Evolutionary conservation across 2,113 vertebrate genomes (phyloP).

Genomic region (Chaetops frenatus): DNA sequence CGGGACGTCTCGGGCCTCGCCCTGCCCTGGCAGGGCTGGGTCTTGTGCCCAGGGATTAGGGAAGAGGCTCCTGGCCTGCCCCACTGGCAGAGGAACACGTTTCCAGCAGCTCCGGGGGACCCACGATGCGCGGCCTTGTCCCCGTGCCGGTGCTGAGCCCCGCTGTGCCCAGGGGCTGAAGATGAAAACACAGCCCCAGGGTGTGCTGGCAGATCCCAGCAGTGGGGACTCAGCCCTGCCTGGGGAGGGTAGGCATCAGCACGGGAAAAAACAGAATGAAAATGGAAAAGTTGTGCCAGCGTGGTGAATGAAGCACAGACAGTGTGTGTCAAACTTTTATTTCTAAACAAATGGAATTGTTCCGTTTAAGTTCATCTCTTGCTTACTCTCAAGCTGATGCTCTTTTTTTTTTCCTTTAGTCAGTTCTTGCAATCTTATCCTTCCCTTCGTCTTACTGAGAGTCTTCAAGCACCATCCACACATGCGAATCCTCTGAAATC

Average conservation of each 20-base stretch:
- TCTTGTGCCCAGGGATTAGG: fast-evolving
- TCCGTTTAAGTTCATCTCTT: background rate
- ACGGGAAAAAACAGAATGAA: background rate
- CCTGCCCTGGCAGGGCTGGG: background rate
- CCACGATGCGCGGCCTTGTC: fast-evolving
- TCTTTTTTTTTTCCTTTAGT: background rate
- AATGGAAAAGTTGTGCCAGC: background rate
- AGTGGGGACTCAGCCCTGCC: fast-evolving
- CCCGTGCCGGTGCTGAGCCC: fast-evolving
- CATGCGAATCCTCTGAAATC: background rate
- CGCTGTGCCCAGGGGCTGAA: fast-evolving
- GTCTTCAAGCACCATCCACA: background rate
- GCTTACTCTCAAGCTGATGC: background rate
- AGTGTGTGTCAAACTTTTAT: fast-evolving
- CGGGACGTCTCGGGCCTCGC: fast-evolving
- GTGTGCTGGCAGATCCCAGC: background rate
- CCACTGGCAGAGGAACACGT: fast-evolving
- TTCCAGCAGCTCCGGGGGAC: background rate
- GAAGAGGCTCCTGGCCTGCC: background rate
- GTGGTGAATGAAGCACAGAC: background rate
- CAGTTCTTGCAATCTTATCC: background rate
- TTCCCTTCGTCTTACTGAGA: background rate
- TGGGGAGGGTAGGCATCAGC: fast-evolving
- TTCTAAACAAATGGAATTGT: background rate
- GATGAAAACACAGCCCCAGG: fast-evolving